These are phyloP conservation scores for Cyanistes caeruleus DNA, from an alignment of 2,113 vertebrate species.

Conservation along the genomic window DNA sequence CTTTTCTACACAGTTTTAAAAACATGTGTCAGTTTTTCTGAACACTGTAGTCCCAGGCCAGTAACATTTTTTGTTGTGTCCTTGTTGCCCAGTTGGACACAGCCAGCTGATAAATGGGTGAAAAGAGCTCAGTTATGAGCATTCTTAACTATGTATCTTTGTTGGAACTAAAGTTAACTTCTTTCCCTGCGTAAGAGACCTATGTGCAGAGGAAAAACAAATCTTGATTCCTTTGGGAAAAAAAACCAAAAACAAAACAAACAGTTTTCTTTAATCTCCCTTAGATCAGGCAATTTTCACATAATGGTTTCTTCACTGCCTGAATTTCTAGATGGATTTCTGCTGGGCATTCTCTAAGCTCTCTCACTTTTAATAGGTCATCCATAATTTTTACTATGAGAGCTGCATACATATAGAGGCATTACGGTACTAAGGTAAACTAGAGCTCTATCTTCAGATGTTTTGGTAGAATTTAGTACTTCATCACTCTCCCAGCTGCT, in stretches of 20 bases:
- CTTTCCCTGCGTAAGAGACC: neutral
- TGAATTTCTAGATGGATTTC: constrained; percentile 26
- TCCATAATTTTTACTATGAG: constrained; percentile 25
- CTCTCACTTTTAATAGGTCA: constrained; percentile 29
- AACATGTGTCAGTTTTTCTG: neutral
- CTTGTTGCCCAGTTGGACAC: neutral
- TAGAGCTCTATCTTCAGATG: neutral
- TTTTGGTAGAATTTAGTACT: constrained; percentile 11
- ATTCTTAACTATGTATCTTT: neutral
- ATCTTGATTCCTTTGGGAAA: neutral
- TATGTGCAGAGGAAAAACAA: neutral
- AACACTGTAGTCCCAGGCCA: neutral
- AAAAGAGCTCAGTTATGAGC: neutral
- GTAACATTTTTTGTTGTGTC: neutral
- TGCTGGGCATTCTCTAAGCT: neutral
- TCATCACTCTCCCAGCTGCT: constrained; percentile 2
- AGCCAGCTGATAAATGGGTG: neutral
- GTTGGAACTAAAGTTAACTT: neutral
- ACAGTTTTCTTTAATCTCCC: neutral
- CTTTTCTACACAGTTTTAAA: neutral
- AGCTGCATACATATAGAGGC: constrained; percentile 29
- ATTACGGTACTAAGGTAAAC: neutral
- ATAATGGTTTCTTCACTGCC: constrained; percentile 27
- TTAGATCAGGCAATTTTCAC: constrained; percentile 36
- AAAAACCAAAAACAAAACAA: neutral